Evolutionary conservation across 64 coral and sea anemone species (phyloP).

Genomic region (Pocillopora verrucosa): DNA sequence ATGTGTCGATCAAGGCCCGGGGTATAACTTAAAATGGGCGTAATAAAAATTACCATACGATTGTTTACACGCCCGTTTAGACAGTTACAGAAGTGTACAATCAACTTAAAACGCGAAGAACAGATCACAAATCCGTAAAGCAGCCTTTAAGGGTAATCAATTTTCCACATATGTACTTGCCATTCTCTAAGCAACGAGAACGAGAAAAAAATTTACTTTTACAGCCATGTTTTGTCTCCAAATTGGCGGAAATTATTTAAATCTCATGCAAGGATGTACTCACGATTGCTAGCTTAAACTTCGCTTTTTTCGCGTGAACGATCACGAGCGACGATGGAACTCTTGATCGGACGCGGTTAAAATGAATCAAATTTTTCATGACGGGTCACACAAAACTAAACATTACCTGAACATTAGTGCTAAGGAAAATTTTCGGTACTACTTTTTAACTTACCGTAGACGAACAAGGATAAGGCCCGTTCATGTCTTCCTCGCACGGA

Average conservation of each 20-base stretch:
- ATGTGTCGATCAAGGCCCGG: background rate
- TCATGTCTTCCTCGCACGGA: slow-evolving; percentile 44
- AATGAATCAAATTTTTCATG: too few species aligned
- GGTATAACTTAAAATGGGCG: background rate
- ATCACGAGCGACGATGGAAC: too few species aligned
- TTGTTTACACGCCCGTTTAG: slow-evolving; percentile 22
- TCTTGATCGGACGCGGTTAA: too few species aligned
- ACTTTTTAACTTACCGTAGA: slow-evolving; percentile 48
- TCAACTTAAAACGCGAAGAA: background rate
- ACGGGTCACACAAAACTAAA: too few species aligned
- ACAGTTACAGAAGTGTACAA: slow-evolving; percentile 3
- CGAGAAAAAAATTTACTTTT: too few species aligned
- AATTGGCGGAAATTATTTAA: too few species aligned
- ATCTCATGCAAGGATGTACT: too few species aligned
- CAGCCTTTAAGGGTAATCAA: background rate
- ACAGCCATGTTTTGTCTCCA: too few species aligned
- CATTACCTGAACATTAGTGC: background rate
- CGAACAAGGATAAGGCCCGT: slow-evolving; percentile 53
- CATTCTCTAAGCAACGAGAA: background rate
- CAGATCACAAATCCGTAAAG: background rate
- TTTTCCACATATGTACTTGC: background rate
- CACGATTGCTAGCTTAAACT: too few species aligned
- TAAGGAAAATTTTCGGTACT: background rate
- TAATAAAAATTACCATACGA: slow-evolving; percentile 13
- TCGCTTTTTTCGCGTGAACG: too few species aligned